phyloP scores from a whole-genome alignment of 2,888 invertebrate genomes.

The Netelia virgata region DNA sequence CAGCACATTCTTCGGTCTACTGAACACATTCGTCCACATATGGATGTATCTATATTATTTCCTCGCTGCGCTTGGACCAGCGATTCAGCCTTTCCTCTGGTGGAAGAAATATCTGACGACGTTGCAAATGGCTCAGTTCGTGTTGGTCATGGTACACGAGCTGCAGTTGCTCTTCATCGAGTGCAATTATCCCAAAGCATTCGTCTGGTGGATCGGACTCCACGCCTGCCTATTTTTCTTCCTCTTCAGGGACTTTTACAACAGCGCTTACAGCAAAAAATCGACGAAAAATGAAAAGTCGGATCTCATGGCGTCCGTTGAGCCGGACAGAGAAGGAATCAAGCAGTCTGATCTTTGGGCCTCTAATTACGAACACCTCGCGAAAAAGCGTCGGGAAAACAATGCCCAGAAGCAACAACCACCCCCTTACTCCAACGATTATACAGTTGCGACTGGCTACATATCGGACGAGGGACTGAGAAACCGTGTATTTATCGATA shows the following conservation, averaged over 20 bases:
- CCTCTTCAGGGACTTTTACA: conserved; percentile 97
- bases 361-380: conserved; percentile 14
- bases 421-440: conserved; percentile 83
- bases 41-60: conserved; percentile 98
- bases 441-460: conserved; percentile 86
- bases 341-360: conserved; percentile 44
- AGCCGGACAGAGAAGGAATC: conserved; percentile 46
- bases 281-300: conserved; percentile 36
- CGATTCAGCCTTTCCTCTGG: conserved; percentile 95
- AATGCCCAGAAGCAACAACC: conserved; percentile 70
- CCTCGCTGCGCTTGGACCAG: conserved; percentile 95
- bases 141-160: conserved; percentile 94
- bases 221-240: conserved; percentile 97
- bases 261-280: conserved; percentile 88
- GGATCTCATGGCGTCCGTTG: conserved; percentile 20
- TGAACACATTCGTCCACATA: conserved; percentile 98
- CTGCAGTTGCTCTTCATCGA: conserved; percentile 91
- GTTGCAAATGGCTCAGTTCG: conserved; percentile 96
- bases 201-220: conserved; percentile 96
- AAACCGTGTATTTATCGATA: conserved; percentile 86
- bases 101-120: conserved; percentile 98
- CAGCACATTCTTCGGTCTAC: conserved; percentile 96
- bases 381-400: conserved; percentile 39
- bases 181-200: conserved; percentile 95
- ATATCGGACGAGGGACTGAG: conserved; percentile 85